phyloP scores from a whole-genome alignment of 2,888 invertebrate species.

The Lottia scabra region DNA sequence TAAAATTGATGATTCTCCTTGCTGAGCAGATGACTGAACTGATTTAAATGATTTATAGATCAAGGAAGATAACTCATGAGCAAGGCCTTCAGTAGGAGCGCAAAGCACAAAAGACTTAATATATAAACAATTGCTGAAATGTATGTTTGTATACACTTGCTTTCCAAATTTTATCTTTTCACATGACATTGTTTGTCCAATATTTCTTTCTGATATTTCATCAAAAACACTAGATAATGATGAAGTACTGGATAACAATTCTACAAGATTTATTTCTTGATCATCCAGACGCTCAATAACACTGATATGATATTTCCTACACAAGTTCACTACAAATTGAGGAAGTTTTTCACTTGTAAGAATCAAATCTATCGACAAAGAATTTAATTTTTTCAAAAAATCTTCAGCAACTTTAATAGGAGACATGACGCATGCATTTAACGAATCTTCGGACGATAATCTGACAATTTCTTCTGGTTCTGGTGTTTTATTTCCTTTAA shows the following conservation, averaged over 20 bases:
- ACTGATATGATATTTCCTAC: conserved; percentile 32
- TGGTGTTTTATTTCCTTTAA: conserved; percentile 13
- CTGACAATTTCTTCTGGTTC: conserved; percentile 7
- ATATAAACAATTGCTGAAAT: not conserved
- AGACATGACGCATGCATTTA: conserved; percentile 17
- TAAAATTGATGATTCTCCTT: too few relatives aligned
- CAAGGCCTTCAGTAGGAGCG: conserved; percentile 27
- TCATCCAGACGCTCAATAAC: conserved; percentile 38
- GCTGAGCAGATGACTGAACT: conserved; percentile 15
- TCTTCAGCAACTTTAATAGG: conserved; percentile 10
- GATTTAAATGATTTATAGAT: conserved; percentile 12
- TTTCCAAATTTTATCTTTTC: conserved; percentile 10
- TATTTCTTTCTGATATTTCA: conserved; percentile 1
- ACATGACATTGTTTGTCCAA: conserved; percentile 6
- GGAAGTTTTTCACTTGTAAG: conserved; percentile 41
- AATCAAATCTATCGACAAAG: conserved; percentile 27
- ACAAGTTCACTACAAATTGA: conserved; percentile 37
- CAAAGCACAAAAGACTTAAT: conserved; percentile 23
- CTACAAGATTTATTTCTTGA: conserved; percentile 38
- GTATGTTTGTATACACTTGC: conserved; percentile 17
- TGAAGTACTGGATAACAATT: conserved; percentile 18
- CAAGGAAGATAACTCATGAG: conserved; percentile 6
- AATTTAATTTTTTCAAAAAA: conserved; percentile 18
- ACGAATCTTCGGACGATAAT: not conserved
- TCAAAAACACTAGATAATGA: conserved; percentile 19